Percentiles rank a stretch among this genome's conserved stretches.
Evolutionary conservation across 2,113 vertebrate genomes (phyloP).

Genomic region (Albula glossodonta): DNA sequence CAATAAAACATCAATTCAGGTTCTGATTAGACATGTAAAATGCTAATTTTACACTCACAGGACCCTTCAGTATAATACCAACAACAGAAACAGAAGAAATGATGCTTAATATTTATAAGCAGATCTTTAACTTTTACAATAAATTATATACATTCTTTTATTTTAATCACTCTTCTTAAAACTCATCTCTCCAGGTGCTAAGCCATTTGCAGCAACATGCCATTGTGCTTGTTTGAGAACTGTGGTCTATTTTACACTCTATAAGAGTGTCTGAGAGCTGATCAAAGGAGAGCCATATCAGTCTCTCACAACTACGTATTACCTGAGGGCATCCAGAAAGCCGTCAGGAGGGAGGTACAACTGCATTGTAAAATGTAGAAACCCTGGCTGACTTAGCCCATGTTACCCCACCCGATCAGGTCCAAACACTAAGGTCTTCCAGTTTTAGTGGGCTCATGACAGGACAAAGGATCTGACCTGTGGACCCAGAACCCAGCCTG

Average conservation of each 20-base stretch:
- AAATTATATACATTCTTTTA: no score
- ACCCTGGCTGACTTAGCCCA: background rate
- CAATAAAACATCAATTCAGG: background rate
- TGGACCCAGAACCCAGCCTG: no score
- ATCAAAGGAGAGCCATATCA: background rate
- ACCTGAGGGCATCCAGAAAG: background rate
- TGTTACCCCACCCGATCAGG: background rate
- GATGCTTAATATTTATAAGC: no score
- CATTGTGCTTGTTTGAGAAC: background rate
- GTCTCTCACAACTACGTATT: background rate
- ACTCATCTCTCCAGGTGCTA: no score
- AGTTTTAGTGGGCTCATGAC: background rate
- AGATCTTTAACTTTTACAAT: no score
- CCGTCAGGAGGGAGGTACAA: background rate
- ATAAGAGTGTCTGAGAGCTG: background rate
- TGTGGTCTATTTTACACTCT: background rate
- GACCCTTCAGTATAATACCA: no score
- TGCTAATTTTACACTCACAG: background rate
- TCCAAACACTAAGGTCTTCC: background rate
- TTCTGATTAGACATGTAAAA: background rate
- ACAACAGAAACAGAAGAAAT: no score
- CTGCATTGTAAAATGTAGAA: background rate
- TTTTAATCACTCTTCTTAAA: no score
- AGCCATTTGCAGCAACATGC: no score
- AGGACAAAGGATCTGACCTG: background rate